These are phyloP conservation scores for Dermatemys mawii DNA, from an alignment of 2,113 vertebrate species.

Conservation along the genomic window DNA sequence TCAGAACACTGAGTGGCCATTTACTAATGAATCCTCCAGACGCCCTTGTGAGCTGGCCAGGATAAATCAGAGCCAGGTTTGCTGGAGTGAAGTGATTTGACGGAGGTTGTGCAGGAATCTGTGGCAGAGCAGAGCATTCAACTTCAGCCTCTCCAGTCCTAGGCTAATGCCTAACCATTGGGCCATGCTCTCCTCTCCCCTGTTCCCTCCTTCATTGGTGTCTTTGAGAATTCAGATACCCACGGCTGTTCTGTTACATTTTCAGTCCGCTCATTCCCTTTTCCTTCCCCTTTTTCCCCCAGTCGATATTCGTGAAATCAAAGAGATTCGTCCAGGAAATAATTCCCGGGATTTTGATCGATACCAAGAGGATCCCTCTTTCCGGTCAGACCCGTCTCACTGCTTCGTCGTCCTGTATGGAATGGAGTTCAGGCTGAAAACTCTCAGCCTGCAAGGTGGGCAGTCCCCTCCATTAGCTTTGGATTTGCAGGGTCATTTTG, in stretches of 20 bases:
- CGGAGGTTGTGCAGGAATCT: not conserved
- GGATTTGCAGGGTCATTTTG: not conserved
- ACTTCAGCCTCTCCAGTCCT: not conserved
- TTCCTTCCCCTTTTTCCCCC: not conserved
- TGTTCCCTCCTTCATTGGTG: not conserved
- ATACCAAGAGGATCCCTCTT: conserved; percentile 92
- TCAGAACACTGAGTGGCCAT: not conserved
- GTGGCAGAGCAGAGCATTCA: not conserved
- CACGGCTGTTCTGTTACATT: not conserved
- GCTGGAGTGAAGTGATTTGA: not conserved
- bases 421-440: conserved; percentile 95
- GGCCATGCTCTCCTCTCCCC: not conserved
- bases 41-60: not conserved
- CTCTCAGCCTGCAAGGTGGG: conserved; percentile 94
- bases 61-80: not conserved
- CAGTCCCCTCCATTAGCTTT: fast-evolving
- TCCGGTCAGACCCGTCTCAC: conserved; percentile 87
- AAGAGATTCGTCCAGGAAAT: conserved; percentile 93
- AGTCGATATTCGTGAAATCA: conserved; percentile 99
- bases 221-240: not conserved
- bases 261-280: not conserved
- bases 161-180: not conserved
- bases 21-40: not conserved
- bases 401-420: conserved; percentile 98
- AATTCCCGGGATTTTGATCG: conserved; percentile 97